Percentiles rank a stretch among this genome's conserved stretches.
Evolutionary conservation across 2,113 vertebrate genomes (phyloP).

Genomic region (Noctilio leporinus): DNA sequence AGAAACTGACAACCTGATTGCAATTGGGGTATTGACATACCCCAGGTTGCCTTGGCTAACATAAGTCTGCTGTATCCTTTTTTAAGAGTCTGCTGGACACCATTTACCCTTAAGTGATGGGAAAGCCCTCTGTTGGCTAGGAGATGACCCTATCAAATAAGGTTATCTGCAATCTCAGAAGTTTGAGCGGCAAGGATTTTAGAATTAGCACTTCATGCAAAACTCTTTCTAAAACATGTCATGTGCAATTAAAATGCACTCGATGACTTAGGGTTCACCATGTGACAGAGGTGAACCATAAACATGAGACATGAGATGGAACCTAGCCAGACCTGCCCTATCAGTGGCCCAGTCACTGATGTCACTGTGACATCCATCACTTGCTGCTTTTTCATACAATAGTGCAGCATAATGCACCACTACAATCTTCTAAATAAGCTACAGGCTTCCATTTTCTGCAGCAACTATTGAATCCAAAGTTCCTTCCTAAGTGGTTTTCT

Average conservation of each 20-base stretch:
- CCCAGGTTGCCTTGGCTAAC: not conserved
- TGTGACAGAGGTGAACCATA: not conserved
- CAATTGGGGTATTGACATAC: not conserved
- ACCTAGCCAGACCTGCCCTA: not conserved
- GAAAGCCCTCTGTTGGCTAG: not conserved
- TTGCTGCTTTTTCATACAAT: not conserved
- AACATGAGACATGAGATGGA: not conserved
- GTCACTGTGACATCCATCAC: not conserved
- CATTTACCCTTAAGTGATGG: not conserved
- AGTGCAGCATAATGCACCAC: not conserved
- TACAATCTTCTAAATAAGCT: not conserved
- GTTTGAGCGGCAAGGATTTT: not conserved
- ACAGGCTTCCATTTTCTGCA: not conserved
- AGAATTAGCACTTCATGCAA: not conserved
- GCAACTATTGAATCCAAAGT: not conserved
- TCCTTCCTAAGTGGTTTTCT: not conserved
- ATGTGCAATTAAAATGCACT: not conserved
- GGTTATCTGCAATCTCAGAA: not conserved
- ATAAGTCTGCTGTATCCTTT: not conserved
- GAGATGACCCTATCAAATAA: not conserved
- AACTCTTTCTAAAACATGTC: not conserved
- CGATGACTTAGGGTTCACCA: not conserved
- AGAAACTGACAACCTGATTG: not conserved
- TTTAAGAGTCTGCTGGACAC: not conserved
- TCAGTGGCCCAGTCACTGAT: not conserved